Percentiles rank a stretch among this genome's conserved stretches.
Evolutionary conservation across 2,888 invertebrate species (phyloP).

Genomic region (Laothoe populi): DNA sequence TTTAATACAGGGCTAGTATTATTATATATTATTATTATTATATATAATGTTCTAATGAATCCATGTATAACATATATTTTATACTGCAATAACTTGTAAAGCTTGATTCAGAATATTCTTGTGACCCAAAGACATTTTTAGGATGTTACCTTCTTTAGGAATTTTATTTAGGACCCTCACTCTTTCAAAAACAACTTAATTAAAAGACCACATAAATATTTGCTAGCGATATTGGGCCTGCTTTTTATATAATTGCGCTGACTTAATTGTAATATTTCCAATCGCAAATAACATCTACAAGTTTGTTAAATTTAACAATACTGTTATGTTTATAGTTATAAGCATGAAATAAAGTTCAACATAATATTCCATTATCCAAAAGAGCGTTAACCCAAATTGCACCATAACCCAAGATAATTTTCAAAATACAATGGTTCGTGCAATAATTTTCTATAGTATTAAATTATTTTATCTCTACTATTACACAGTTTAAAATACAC

Average conservation of each 20-base stretch:
- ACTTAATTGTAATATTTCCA: neutral
- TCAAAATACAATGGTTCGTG: neutral
- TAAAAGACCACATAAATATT: too few relatives aligned
- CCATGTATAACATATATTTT: too few relatives aligned
- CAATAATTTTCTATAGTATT: neutral
- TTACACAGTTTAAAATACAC: conserved; percentile 3
- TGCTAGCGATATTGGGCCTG: too few relatives aligned
- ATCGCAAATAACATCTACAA: neutral
- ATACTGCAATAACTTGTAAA: too few relatives aligned
- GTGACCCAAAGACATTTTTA: too few relatives aligned
- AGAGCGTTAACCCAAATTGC: neutral
- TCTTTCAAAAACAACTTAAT: too few relatives aligned
- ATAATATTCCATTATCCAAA: neutral
- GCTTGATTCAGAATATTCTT: too few relatives aligned
- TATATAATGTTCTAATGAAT: too few relatives aligned
- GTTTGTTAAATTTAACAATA: neutral
- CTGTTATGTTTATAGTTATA: neutral
- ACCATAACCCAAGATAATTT: neutral
- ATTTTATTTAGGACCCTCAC: too few relatives aligned
- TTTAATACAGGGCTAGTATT: too few relatives aligned
- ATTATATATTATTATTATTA: too few relatives aligned
- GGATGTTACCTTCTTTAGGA: too few relatives aligned
- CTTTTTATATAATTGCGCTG: neutral
- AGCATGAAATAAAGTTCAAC: neutral
- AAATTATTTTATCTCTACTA: conserved; percentile 7